A percentile compares a stretch with the other conserved stretches of the same genome.
Evolutionary conservation across 2,113 vertebrate genomes (phyloP).

Genomic region (Hepsetus odoe): DNA sequence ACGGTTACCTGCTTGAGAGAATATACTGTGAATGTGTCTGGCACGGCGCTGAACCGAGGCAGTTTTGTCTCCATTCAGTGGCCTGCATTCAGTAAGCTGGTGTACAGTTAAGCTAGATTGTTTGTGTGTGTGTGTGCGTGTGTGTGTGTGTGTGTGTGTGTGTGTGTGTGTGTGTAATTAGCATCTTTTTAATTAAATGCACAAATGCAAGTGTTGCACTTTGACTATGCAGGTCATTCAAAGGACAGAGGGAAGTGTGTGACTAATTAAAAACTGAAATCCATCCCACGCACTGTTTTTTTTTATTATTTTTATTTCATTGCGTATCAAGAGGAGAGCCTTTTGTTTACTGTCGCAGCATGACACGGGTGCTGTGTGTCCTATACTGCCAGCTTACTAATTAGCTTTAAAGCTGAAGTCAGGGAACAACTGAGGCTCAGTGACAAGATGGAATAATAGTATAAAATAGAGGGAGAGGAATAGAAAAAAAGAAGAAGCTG

Average conservation of each 20-base stretch:
- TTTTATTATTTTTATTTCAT: constrained; percentile 37
- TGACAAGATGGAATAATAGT: constrained; percentile 18
- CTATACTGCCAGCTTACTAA: constrained; percentile 39
- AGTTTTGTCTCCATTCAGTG: not conserved
- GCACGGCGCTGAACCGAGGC: not conserved
- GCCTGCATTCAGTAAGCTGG: not conserved
- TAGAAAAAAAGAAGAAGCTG: not conserved
- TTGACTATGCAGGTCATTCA: constrained; percentile 38
- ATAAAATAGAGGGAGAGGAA: not conserved
- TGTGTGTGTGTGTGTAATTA: constrained; percentile 39
- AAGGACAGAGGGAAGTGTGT: constrained; percentile 28
- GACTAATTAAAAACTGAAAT: constrained; percentile 51
- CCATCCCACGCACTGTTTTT: not conserved
- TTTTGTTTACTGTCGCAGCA: constrained; percentile 24
- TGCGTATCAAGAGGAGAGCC: not conserved
- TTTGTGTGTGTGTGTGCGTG: not conserved
- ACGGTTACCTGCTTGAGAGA: not conserved
- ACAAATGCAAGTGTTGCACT: constrained; percentile 43
- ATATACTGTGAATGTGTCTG: not conserved
- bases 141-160: not conserved
- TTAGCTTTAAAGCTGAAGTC: constrained; percentile 38
- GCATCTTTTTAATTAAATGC: constrained; percentile 48
- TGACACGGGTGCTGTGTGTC: constrained; percentile 17
- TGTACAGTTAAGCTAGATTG: no score
- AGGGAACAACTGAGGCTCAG: constrained; percentile 24